Percentiles rank a stretch among this genome's conserved stretches.
phyloP scores from a whole-genome alignment of 2,797 vertebrate genomes.

The Eulemur rubriventer region DNA sequence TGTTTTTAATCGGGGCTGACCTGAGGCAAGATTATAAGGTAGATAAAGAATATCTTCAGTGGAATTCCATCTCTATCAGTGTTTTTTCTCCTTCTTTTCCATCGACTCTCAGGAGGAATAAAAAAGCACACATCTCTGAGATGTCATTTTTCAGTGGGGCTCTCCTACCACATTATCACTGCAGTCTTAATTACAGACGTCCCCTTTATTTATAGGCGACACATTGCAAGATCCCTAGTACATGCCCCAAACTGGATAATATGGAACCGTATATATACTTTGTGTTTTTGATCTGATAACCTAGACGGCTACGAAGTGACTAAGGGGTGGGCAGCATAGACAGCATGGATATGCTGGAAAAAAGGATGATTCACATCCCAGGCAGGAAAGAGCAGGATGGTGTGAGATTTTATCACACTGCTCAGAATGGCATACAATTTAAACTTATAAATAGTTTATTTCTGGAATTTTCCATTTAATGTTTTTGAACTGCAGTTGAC shows the following conservation, averaged over 20 bases:
- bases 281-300: not conserved
- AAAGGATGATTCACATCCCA: not conserved
- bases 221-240: not conserved
- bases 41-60: not conserved
- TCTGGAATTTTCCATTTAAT: not conserved
- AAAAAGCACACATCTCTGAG: not conserved
- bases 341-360: not conserved
- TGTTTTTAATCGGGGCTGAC: not conserved
- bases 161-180: not conserved
- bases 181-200: not conserved
- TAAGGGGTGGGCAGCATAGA: not conserved
- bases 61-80: not conserved
- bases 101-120: not conserved
- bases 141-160: not conserved
- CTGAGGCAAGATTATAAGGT: not conserved
- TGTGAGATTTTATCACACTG: not conserved
- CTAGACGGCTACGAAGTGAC: not conserved
- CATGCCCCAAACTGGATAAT: not conserved
- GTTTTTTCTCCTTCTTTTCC: not conserved
- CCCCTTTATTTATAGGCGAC: not conserved
- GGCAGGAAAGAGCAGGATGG: not conserved
- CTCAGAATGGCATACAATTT: not conserved
- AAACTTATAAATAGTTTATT: not conserved
- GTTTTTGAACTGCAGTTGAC: not conserved
- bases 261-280: not conserved